These are phyloP conservation scores for Allygus modestus DNA, from an alignment of 2,888 invertebrate genomes.

Conservation along the genomic window DNA sequence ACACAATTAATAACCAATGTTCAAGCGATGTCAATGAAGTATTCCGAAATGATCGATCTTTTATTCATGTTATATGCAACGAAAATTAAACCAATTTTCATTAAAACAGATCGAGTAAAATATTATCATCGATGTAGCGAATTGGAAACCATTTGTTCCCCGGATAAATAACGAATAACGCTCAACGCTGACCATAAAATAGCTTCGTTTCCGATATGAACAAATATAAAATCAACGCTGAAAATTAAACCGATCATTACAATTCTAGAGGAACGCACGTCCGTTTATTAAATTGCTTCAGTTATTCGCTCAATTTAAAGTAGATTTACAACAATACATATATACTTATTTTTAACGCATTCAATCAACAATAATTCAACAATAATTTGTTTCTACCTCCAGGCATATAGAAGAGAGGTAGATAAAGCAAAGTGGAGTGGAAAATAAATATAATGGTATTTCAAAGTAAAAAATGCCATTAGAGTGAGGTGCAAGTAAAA, in stretches of 20 bases:
- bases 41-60: too few species aligned
- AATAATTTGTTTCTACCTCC: too few species aligned
- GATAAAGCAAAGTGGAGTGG: too few species aligned
- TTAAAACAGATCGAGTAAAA: not conserved
- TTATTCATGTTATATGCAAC: too few species aligned
- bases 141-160: not conserved
- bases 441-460: constrained; percentile 1
- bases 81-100: too few species aligned
- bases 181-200: not conserved
- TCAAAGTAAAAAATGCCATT: not conserved
- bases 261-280: not conserved
- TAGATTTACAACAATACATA: not conserved
- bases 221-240: not conserved
- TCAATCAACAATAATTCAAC: too few species aligned
- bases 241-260: not conserved
- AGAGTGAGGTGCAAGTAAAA: constrained; percentile 3
- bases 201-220: not conserved
- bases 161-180: not conserved
- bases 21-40: too few species aligned
- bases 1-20: too few species aligned
- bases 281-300: not conserved
- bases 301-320: not conserved
- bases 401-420: too few species aligned
- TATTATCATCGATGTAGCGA: not conserved
- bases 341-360: too few species aligned